These are phyloP conservation scores for Formica aserva DNA, from an alignment of 2,888 invertebrate genomes.

Conservation along the genomic window DNA sequence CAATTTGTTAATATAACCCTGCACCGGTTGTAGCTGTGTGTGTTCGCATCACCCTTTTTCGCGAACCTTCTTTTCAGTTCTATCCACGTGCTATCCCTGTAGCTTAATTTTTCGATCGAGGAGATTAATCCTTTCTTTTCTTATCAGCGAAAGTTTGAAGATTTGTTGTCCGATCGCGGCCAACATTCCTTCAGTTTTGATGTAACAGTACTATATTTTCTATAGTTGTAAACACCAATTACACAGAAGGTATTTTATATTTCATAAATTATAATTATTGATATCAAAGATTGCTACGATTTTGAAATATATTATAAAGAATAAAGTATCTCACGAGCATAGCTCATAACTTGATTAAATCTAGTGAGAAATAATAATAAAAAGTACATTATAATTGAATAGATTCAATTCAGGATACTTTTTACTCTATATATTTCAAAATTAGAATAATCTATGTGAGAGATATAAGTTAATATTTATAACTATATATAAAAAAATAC, in stretches of 20 bases:
- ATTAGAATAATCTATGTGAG: neutral
- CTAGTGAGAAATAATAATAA: neutral
- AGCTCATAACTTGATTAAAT: neutral
- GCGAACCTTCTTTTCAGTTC: neutral
- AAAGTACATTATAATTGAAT: neutral
- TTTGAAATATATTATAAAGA: constrained; percentile 3
- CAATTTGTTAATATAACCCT: constrained; percentile 13
- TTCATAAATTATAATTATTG: neutral
- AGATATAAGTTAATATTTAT: neutral
- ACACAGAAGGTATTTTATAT: neutral
- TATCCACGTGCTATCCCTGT: constrained; percentile 21
- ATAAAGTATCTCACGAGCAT: neutral
- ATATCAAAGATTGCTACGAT: neutral
- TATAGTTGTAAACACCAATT: neutral
- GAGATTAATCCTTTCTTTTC: constrained; percentile 13
- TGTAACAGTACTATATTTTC: neutral
- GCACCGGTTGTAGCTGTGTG: constrained; percentile 9
- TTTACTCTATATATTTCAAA: neutral
- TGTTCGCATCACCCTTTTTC: constrained; percentile 19
- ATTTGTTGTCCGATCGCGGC: constrained; percentile 26
- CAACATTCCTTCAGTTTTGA: neutral
- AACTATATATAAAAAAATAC: neutral
- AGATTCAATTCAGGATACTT: constrained; percentile 1
- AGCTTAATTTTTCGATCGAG: constrained; percentile 34
- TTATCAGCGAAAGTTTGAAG: constrained; percentile 22